Evolutionary conservation across 2,113 vertebrate species (phyloP).

Genomic region (Phocoena sinus): DNA sequence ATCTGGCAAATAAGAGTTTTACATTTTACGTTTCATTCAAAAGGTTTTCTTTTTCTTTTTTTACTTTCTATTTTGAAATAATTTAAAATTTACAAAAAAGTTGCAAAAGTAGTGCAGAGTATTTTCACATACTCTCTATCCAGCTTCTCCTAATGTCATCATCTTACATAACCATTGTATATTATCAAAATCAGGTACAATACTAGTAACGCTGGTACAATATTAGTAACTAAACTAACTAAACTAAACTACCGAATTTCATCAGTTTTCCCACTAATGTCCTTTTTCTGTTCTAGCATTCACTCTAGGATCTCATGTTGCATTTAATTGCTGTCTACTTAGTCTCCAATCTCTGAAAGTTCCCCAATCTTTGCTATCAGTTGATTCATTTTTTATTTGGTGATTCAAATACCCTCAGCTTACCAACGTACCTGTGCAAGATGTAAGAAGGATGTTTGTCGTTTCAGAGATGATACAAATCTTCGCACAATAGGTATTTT

Average conservation of each 20-base stretch:
- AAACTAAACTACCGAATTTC: background rate
- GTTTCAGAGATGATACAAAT: conserved; percentile 95
- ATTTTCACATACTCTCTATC: background rate
- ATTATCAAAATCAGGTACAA: background rate
- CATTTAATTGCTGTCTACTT: background rate
- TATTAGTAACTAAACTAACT: background rate
- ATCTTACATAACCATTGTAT: background rate
- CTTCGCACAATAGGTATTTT: conserved; percentile 94
- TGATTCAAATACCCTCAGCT: background rate
- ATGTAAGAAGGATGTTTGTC: conserved; percentile 96
- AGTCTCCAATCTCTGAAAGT: background rate
- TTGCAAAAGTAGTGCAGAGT: background rate
- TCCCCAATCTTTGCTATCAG: background rate
- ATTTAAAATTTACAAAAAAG: background rate
- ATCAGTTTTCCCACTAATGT: background rate
- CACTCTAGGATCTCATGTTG: background rate
- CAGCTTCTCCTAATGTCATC: background rate
- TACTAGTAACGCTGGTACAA: background rate
- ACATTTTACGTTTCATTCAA: background rate
- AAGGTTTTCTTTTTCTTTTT: background rate
- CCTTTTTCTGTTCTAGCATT: background rate
- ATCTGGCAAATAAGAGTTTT: background rate
- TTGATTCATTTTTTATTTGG: background rate
- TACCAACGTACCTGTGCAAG: conserved; percentile 93
- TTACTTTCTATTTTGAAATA: background rate